Conservation (phyloP, 64 coral and sea anemone genomes). For the Astreopora myriophthalma region DNA sequence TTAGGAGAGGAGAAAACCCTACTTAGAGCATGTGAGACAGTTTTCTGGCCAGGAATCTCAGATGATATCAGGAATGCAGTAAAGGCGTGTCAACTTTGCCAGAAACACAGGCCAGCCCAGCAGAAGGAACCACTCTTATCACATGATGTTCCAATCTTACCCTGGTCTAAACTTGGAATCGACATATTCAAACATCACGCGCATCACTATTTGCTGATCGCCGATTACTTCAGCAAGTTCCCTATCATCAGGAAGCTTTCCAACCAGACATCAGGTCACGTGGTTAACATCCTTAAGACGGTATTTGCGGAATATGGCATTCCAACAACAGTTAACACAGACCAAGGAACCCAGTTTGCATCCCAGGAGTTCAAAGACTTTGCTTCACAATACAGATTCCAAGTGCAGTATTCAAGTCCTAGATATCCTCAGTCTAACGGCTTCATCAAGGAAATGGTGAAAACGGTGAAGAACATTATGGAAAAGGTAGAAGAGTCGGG, state of each 20-base stretch:
- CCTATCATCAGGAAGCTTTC: background rate
- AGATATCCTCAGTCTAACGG: conserved; percentile 8
- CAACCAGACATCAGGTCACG: conserved; percentile 1
- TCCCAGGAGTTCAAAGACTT: background rate
- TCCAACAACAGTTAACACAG: too few relatives aligned
- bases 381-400: background rate
- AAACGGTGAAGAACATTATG: background rate
- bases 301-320: too few relatives aligned
- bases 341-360: background rate
- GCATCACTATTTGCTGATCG: too few relatives aligned
- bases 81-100: background rate
- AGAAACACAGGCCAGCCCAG: conserved; percentile 36
- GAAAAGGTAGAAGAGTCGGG: background rate
- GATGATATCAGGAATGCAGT: conserved; percentile 6
- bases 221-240: background rate
- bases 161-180: background rate
- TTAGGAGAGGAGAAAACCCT: background rate
- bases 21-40: conserved; percentile 2
- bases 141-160: background rate
- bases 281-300: background rate
- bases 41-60: conserved; percentile 23
- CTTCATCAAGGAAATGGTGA: background rate
- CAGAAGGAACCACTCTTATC: conserved; percentile 1
- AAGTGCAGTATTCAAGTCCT: background rate
- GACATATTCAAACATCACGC: background rate